phyloP scores from a whole-genome alignment of 2,888 invertebrate genomes.

The Anorthoa munda region DNA sequence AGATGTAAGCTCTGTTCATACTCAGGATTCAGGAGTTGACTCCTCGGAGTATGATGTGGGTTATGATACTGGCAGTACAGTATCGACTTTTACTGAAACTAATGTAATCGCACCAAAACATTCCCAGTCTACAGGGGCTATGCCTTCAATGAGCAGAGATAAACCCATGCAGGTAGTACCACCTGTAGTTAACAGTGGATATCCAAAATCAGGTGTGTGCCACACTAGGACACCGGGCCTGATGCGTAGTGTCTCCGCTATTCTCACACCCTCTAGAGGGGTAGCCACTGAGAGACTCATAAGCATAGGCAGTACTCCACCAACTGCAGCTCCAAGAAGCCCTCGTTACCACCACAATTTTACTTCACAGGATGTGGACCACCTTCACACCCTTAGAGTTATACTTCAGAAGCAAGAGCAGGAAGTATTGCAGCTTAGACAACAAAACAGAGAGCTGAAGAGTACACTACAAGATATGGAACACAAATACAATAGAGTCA shows the following conservation, averaged over 20 bases:
- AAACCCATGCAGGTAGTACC: constrained; percentile 87
- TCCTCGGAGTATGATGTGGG: constrained; percentile 83
- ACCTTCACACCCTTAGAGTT: constrained; percentile 80
- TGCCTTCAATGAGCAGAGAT: constrained; percentile 75
- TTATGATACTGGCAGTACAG: constrained; percentile 86
- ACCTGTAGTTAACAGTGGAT: constrained; percentile 81
- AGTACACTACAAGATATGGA: constrained; percentile 81
- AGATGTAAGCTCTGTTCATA: constrained; percentile 66
- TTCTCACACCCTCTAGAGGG: constrained; percentile 83
- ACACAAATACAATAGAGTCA: constrained; percentile 76
- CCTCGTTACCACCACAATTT: constrained; percentile 72
- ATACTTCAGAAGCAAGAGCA: constrained; percentile 86
- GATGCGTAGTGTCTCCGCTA: constrained; percentile 86
- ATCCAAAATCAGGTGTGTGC: constrained; percentile 67
- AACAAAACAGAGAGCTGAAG: constrained; percentile 84
- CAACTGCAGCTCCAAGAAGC: constrained; percentile 82
- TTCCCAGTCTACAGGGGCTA: constrained; percentile 76
- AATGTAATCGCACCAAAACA: constrained; percentile 77
- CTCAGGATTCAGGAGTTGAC: constrained; percentile 74
- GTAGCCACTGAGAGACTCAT: constrained; percentile 86
- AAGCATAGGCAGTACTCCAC: constrained; percentile 84
- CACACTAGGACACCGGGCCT: constrained; percentile 78
- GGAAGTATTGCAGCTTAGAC: constrained; percentile 81
- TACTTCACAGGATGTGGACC: constrained; percentile 72
- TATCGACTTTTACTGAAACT: constrained; percentile 79